These are phyloP conservation scores for Rhynchotus rufescens DNA, from an alignment of 2,797 vertebrate genomes.

Conservation along the genomic window DNA sequence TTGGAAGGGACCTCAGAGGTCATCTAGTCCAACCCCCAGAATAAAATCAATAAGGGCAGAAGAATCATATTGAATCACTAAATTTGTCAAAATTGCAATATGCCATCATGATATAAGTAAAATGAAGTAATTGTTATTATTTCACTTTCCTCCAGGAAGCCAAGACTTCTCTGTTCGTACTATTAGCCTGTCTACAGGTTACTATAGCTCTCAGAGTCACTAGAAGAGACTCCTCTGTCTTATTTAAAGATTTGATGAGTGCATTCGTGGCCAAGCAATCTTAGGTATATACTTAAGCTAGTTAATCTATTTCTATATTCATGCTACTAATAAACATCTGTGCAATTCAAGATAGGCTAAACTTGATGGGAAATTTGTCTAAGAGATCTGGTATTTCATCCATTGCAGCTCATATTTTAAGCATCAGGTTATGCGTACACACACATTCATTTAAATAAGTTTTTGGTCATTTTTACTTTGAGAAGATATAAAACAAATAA, in stretches of 20 bases:
- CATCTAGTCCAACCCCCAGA: no score
- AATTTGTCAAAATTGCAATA: not conserved
- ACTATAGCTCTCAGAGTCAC: not conserved
- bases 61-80: no score
- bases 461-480: not conserved
- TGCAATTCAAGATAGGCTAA: not conserved
- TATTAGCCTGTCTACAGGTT: not conserved
- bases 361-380: not conserved
- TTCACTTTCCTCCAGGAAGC: not conserved
- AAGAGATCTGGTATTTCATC: not conserved
- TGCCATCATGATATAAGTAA: not conserved
- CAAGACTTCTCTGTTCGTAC: not conserved
- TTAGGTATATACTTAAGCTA: not conserved
- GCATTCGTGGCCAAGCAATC: not conserved
- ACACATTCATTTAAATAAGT: no score
- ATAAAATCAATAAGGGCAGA: no score
- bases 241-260: not conserved
- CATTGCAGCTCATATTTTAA: not conserved
- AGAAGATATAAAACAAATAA: not conserved
- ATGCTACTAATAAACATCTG: not conserved
- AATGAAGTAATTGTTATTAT: not conserved
- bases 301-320: not conserved
- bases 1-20: no score
- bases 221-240: not conserved
- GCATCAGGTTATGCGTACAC: not conserved